Base-by-base conservation (phyloP, 2,888 invertebrate genomes). In the Automeris io region DNA sequence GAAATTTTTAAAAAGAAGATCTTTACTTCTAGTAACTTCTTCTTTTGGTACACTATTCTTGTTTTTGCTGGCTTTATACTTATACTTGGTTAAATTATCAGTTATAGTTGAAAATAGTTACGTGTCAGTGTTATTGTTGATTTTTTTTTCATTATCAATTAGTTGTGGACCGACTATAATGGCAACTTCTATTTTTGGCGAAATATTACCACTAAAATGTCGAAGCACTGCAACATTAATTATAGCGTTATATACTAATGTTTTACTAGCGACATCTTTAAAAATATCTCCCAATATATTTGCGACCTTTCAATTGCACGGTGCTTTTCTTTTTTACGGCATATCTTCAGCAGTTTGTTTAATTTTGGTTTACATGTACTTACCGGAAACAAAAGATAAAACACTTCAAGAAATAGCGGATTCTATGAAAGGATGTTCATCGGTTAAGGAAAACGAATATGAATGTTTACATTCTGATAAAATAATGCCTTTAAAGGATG, bases 371-470 rank as follows among this genome's bases (percentile, higher is more conserved):
- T 64, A 58, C 19, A 58, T 45, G 36, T 62, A 61, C 45, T 41
- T 70, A 11, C 71, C 70, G 1, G 70, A 70, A 49, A 70, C 66
- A 2, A 73, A 70, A 49, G 58, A 69, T 37, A 69, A 62, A 34
- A 70, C 70, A 1, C 40, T 69, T 7, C 50, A 63, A 39, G 59
- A 71, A 56, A 64, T 70, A 26, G 39, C 53, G 9, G 55, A 58
- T 24, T 41, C 37, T 32, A 48, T 65, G 2, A 39, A 21, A 1
- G 35, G 42, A 5, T n/a, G n/a, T n/a, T n/a, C n/a, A n/a, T n/a
- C n/a, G n/a, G n/a, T n/a, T n/a, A n/a, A n/a, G n/a, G n/a, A n/a
- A n/a, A n/a, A n/a, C n/a, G n/a, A n/a, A n/a, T n/a, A n/a, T n/a
- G n/a, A n/a, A n/a, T n/a, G n/a, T n/a, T n/a, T n/a, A n/a, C n/a